phyloP scores from a whole-genome alignment of 1,140 invertebrate species.

The Temnothorax nylanderi region DNA sequence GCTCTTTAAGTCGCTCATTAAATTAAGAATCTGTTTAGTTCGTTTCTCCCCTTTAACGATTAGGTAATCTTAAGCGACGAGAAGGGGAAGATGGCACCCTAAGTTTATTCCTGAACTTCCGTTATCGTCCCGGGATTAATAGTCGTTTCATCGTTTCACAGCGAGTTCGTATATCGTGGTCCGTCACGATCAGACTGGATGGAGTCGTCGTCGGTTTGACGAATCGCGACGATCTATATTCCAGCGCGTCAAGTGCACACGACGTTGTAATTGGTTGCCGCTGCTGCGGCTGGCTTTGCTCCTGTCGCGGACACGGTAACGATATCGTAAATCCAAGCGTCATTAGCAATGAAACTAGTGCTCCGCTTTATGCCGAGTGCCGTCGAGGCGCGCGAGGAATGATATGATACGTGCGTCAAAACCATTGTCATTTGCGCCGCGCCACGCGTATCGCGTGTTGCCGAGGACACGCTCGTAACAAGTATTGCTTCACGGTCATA shows the following conservation, averaged over 20 bases:
- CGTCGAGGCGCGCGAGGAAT: neutral
- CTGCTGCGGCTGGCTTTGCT: slow-evolving; percentile 14
- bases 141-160: neutral
- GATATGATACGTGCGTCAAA: slow-evolving; percentile 2
- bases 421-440: slow-evolving; percentile 9
- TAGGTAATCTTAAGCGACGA: neutral
- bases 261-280: slow-evolving; percentile 56
- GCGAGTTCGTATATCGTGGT: slow-evolving; percentile 17
- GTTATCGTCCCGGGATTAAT: slow-evolving; percentile 6
- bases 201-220: slow-evolving; percentile 40
- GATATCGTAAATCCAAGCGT: slow-evolving; percentile 69
- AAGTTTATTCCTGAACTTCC: neutral
- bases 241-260: slow-evolving; percentile 65
- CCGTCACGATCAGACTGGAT: slow-evolving; percentile 46
- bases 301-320: slow-evolving; percentile 53
- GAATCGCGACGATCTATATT: slow-evolving; percentile 56
- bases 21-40: neutral
- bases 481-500: neutral
- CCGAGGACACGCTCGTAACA: neutral
- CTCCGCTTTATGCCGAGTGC: slow-evolving; percentile 29
- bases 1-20: no score
- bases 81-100: neutral
- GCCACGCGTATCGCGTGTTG: neutral
- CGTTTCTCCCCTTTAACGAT: slow-evolving; percentile 11
- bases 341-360: slow-evolving; percentile 61